Evolutionary conservation across 2,113 vertebrate genomes (phyloP).

Genomic region (Lepisosteus oculatus): DNA sequence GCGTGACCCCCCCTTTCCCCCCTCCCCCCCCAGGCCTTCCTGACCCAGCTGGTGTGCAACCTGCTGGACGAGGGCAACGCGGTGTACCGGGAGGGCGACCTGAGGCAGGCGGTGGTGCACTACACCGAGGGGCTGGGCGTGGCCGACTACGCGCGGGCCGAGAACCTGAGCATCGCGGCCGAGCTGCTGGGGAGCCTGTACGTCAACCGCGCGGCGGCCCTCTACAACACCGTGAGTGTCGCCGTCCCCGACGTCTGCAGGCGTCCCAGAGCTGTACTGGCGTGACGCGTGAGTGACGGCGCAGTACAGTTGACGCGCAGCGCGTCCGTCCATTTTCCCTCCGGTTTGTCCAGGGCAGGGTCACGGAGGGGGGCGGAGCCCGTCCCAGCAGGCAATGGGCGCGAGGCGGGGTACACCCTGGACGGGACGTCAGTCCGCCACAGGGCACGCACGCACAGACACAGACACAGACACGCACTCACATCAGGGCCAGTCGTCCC

Average conservation of each 20-base stretch:
- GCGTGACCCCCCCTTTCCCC: background rate
- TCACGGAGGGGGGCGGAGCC: too few species aligned
- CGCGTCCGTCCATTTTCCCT: too few species aligned
- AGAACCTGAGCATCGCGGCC: constrained; percentile 70
- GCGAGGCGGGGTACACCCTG: too few species aligned
- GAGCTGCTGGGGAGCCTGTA: constrained; percentile 81
- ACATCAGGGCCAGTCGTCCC: too few species aligned
- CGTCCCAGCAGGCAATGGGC: too few species aligned
- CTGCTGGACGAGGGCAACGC: constrained; percentile 86
- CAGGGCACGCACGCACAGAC: too few species aligned
- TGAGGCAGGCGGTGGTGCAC: constrained; percentile 71
- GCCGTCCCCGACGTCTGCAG: background rate
- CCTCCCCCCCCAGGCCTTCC: constrained; percentile 65
- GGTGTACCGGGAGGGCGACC: constrained; percentile 73
- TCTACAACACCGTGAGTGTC: constrained; percentile 81
- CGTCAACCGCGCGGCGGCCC: constrained; percentile 83
- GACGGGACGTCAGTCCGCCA: too few species aligned
- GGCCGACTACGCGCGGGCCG: constrained; percentile 70
- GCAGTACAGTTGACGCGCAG: too few species aligned
- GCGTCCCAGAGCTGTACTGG: background rate
- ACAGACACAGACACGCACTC: too few species aligned
- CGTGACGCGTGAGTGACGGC: too few species aligned
- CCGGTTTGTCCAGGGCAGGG: too few species aligned
- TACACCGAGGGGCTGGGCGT: constrained; percentile 86
- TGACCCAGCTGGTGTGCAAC: constrained; percentile 83